Conservation (phyloP, 2,888 invertebrate genomes). For the Rhagonycha lutea region DNA sequence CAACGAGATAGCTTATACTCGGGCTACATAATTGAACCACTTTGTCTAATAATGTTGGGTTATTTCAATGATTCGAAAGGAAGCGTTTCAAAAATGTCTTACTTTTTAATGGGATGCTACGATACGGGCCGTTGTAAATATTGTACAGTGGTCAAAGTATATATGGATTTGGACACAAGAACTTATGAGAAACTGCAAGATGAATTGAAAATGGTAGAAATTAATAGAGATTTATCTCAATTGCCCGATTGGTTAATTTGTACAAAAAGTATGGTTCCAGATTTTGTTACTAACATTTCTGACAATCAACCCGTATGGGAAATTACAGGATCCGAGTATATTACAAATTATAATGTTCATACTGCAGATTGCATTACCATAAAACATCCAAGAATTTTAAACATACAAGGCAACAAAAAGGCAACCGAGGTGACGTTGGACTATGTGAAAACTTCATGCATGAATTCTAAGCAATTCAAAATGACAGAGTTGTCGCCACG, state of each 20-base stretch:
- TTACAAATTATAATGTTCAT: constrained; percentile 78
- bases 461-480: constrained; percentile 68
- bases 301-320: constrained; percentile 92
- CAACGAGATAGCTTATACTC: constrained; percentile 93
- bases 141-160: constrained; percentile 92
- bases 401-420: constrained; percentile 81
- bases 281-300: constrained; percentile 85
- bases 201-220: constrained; percentile 77
- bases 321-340: constrained; percentile 84
- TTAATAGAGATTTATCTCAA: constrained; percentile 69
- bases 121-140: constrained; percentile 71
- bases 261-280: constrained; percentile 83
- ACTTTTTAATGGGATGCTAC: constrained; percentile 91
- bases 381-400: constrained; percentile 87
- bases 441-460: constrained; percentile 71
- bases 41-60: constrained; percentile 91
- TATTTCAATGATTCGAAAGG: constrained; percentile 95
- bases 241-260: constrained; percentile 83
- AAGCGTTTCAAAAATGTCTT: constrained; percentile 90
- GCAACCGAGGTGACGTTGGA: constrained; percentile 83
- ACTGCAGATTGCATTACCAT: constrained; percentile 94
- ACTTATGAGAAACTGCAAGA: constrained; percentile 77
- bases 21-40: constrained; percentile 93
- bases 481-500: constrained; percentile 9
- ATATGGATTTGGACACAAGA: constrained; percentile 86